A percentile compares a stretch with the other conserved stretches of the same genome.
Evolutionary conservation across 2,888 invertebrate genomes (phyloP).

Genomic region (Apamea sordens): DNA sequence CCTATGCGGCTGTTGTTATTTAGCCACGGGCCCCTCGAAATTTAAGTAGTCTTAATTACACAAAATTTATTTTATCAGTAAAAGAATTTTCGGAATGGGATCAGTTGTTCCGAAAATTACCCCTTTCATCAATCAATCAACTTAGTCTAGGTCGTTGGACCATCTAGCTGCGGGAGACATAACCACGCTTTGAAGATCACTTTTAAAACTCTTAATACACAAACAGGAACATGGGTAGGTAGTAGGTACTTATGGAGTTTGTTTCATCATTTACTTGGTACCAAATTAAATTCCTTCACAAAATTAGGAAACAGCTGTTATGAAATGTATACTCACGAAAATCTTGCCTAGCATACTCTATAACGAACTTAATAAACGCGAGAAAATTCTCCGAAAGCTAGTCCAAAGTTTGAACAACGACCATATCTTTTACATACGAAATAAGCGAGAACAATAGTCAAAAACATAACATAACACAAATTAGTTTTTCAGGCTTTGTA

Average conservation of each 20-base stretch:
- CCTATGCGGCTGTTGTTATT: too few relatives aligned
- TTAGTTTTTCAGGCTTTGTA: constrained; percentile 64
- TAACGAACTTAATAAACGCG: constrained; percentile 8
- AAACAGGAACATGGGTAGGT: not conserved
- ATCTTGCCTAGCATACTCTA: constrained; percentile 9
- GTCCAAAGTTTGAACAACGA: constrained; percentile 35
- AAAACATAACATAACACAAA: constrained; percentile 55
- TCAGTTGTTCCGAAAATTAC: not conserved
- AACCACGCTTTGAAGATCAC: not conserved
- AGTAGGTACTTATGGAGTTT: not conserved
- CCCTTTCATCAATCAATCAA: too few relatives aligned
- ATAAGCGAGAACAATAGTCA: constrained; percentile 51
- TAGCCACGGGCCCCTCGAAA: too few relatives aligned
- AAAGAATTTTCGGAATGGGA: not conserved
- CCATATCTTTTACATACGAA: constrained; percentile 52
- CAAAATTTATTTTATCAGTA: not conserved
- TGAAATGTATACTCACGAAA: constrained; percentile 9
- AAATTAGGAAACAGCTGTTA: constrained; percentile 6
- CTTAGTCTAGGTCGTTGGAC: too few relatives aligned
- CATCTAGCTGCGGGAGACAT: not conserved
- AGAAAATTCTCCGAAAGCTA: constrained; percentile 7
- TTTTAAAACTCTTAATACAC: too few relatives aligned
- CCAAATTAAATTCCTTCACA: not conserved
- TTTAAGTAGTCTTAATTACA: not conserved
- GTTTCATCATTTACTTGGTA: not conserved